phyloP scores from a whole-genome alignment of 92 coral and sea anemone genomes.

The Phenganax stokvisi region DNA sequence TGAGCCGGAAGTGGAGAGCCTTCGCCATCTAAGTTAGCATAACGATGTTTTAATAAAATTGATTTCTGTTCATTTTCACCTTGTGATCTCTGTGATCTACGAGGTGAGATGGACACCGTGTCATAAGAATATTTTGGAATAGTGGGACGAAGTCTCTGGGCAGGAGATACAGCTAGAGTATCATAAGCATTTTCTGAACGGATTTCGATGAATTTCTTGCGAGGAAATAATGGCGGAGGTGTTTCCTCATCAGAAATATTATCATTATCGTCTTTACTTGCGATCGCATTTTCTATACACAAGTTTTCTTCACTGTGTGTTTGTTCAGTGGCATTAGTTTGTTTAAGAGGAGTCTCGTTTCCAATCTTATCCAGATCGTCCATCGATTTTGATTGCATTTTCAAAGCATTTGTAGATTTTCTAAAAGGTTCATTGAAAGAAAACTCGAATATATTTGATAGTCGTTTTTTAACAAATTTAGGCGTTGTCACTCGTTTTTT shows the following conservation, averaged over 20 bases:
- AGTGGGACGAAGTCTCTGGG: neutral
- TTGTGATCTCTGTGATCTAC: neutral
- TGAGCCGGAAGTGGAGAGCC: neutral
- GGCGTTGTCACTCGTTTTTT: constrained; percentile 15
- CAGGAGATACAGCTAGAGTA: neutral
- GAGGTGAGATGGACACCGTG: neutral
- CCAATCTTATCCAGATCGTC: constrained; percentile 39
- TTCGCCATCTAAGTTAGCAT: constrained; percentile 9
- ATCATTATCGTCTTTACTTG: neutral
- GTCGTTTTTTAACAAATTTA: constrained; percentile 11
- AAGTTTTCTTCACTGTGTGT: constrained; percentile 19
- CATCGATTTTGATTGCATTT: constrained; percentile 29
- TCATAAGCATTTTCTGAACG: neutral
- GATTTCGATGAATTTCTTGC: neutral
- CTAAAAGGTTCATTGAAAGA: constrained; percentile 8
- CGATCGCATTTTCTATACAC: neutral
- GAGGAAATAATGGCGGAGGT: constrained; percentile 27
- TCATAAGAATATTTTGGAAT: neutral
- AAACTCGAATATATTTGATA: constrained; percentile 32
- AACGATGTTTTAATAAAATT: constrained; percentile 1
- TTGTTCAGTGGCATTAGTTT: neutral
- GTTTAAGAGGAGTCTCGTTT: neutral
- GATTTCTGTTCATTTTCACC: neutral
- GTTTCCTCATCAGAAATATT: constrained; percentile 24
- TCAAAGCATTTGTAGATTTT: neutral